Evolutionary conservation across 2,113 vertebrate genomes (phyloP).

Genomic region (Mola mola): DNA sequence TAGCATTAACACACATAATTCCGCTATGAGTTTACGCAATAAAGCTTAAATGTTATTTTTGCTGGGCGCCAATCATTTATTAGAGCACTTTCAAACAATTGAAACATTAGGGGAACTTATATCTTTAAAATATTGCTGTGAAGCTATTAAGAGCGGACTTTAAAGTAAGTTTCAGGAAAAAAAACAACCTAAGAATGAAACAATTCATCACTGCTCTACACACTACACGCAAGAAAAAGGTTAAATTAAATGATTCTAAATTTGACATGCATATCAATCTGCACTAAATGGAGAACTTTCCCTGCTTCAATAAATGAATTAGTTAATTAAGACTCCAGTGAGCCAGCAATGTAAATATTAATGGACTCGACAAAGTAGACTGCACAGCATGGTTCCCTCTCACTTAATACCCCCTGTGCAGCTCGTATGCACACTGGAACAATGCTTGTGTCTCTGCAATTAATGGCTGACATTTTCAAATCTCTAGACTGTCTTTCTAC

Average conservation of each 20-base stretch:
- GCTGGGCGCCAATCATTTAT: too few species aligned
- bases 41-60: too few species aligned
- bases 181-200: neutral
- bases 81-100: too few species aligned
- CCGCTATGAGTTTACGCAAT: too few species aligned
- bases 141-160: neutral
- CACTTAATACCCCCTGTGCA: slow-evolving; percentile 18
- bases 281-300: neutral
- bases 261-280: slow-evolving; percentile 12
- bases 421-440: neutral
- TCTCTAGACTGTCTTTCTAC: too few species aligned
- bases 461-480: too few species aligned
- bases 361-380: slow-evolving; percentile 49
- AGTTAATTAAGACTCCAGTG: slow-evolving; percentile 39
- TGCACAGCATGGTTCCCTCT: slow-evolving; percentile 37
- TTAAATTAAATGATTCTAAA: slow-evolving; percentile 1
- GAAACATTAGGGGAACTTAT: too few species aligned
- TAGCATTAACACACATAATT: too few species aligned
- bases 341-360: slow-evolving; percentile 44
- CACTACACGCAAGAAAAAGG: neutral
- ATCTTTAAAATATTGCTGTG: too few species aligned
- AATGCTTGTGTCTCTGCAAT: neutral
- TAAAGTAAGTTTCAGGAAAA: neutral
- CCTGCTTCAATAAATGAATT: slow-evolving; percentile 24
- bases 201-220: neutral